These are phyloP conservation scores for Synergus umbraculus DNA, from an alignment of 2,888 invertebrate genomes.

Conservation along the genomic window DNA sequence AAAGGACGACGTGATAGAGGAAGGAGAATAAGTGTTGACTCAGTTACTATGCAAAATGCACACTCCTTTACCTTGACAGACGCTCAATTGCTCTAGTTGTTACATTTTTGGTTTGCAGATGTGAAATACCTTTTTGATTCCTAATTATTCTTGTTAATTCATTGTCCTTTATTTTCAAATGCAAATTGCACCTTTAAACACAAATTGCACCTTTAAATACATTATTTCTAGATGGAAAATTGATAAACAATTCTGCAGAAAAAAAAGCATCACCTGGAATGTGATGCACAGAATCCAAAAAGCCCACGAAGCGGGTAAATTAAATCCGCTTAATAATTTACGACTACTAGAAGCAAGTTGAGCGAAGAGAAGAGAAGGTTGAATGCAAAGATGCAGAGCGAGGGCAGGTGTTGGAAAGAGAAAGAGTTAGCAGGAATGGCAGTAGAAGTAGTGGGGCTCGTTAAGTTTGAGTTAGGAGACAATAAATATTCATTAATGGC, in stretches of 20 bases:
- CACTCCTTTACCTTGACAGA: not conserved
- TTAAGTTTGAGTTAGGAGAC: conserved; percentile 70
- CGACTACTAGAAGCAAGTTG: conserved; percentile 52
- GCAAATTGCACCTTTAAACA: not conserved
- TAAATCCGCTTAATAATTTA: conserved; percentile 71
- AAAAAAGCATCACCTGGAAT: not conserved
- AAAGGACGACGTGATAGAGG: conserved; percentile 42
- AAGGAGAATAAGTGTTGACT: conserved; percentile 31
- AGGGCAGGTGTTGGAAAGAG: conserved; percentile 47
- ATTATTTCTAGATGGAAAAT: too few species aligned
- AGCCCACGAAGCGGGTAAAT: conserved; percentile 61
- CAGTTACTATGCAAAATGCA: conserved; percentile 6
- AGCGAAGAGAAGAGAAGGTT: conserved; percentile 29
- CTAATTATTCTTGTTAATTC: not conserved
- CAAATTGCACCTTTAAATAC: not conserved
- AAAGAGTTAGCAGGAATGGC: conserved; percentile 36
- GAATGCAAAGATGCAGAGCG: conserved; percentile 24
- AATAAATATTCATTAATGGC: conserved; percentile 74
- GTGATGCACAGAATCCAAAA: conserved; percentile 16
- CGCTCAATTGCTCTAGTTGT: not conserved
- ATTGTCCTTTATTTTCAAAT: not conserved
- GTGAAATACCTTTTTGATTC: not conserved
- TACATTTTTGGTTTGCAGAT: not conserved
- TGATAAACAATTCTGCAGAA: conserved; percentile 8
- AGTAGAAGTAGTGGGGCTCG: conserved; percentile 55